Evolutionary conservation across 2,797 vertebrate genomes (phyloP).

Genomic region (Siniperca undulata): DNA sequence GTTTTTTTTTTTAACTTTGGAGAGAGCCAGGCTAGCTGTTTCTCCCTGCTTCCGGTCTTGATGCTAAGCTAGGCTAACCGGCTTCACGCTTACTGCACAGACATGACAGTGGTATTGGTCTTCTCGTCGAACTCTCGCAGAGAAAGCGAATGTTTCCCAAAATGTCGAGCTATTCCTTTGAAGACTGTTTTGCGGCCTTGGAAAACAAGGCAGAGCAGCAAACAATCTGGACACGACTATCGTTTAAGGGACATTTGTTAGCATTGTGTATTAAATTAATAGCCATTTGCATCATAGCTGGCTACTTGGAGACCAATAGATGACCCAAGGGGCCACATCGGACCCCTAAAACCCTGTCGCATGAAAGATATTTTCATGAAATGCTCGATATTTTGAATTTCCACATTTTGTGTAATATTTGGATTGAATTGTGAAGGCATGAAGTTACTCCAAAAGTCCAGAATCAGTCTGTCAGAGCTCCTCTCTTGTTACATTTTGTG

Average conservation of each 20-base stretch:
- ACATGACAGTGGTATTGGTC: not conserved
- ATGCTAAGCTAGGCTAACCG: constrained; percentile 7
- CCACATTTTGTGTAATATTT: constrained; percentile 15
- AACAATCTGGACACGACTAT: not conserved
- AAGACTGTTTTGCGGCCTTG: constrained; percentile 5
- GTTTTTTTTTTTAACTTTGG: no score
- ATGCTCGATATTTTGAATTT: constrained; percentile 4
- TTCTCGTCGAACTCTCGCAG: not conserved
- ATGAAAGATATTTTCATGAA: not conserved
- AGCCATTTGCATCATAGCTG: constrained; percentile 15
- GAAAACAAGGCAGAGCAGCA: constrained; percentile 2
- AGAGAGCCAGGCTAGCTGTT: no score
- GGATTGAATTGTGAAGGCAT: not conserved
- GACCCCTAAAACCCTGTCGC: not conserved
- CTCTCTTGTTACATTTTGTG: not conserved
- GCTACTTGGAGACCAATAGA: constrained; percentile 33
- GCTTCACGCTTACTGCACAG: not conserved
- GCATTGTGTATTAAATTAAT: constrained; percentile 1
- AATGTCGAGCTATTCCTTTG: not conserved
- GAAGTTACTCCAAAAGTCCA: not conserved
- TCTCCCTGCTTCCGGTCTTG: not conserved
- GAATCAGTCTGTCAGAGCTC: not conserved
- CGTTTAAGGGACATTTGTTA: not conserved
- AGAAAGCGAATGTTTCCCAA: not conserved
- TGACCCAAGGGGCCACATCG: not conserved